Base-by-base conservation (phyloP, 1,140 invertebrate species). In the Drosophila nasuta region DNA sequence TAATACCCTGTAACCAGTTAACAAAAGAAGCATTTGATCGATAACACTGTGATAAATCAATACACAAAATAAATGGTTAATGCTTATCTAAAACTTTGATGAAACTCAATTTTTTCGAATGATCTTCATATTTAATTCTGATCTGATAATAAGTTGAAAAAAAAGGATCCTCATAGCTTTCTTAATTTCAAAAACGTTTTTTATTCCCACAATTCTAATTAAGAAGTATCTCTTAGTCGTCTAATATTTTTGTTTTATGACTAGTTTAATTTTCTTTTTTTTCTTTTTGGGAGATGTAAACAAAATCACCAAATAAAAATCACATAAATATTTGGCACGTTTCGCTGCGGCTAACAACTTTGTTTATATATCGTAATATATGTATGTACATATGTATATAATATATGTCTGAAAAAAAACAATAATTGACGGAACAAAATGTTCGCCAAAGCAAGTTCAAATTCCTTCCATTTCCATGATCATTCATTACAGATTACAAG, bases 381-480 rank as follows among this genome's bases (percentile, higher is more conserved):
- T 41, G 25, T 13, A 52, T 20, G 33, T 6, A 60, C 8, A 8
- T 45, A 2, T 15, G 15, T 15, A 15, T 15, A 15, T 15, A 1
- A 15, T 13, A 13, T 13, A 15, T 20, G 20, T 46, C 41, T 52
- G 54, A 48, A 62, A 38, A 60, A 54, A 69, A 4, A 60, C 45
- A 54, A 60, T 4, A 43, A 41, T 67, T 59, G 41, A 58, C 69
- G 57, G 15, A 15, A 45, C 48, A 56, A 60, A 58, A 25, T 46
- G 10, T n/a, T 13, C 13, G 64, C 46, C 56, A 25, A 73, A 56
- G 56, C 64, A 10, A 60, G 45, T 67, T 43, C 13, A 5, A 30
- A 25, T 15, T 11, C 8, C 57, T 71, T 58, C 54, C 43, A 73
- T 52, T 73, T 73, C 63, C 70, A 73, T 66, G 62, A 65, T 35